A percentile compares a stretch with the other conserved stretches of the same genome.
Conservation (phyloP, 2,797 vertebrate species). For the Etheostoma nigrum region DNA sequence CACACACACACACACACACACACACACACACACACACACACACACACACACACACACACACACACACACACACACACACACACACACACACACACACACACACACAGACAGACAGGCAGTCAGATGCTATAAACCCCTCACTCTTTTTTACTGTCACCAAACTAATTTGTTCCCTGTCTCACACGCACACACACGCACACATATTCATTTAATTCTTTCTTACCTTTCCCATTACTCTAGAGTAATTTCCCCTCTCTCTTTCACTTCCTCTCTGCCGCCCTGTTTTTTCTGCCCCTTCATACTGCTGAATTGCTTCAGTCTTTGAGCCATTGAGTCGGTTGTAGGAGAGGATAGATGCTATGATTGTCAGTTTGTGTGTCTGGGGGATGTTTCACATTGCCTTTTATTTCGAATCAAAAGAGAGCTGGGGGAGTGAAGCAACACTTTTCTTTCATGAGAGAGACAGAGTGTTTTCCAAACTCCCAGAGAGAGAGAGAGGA, state of each 20-base stretch:
- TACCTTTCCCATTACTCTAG: constrained; percentile 46
- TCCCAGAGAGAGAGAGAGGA: constrained; percentile 42
- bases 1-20: constrained; percentile 5
- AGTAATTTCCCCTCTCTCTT: constrained; percentile 33
- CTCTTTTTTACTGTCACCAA: constrained; percentile 30
- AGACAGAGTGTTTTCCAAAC: constrained; percentile 59
- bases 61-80: not conserved
- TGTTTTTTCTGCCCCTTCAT: constrained; percentile 8
- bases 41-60: constrained; percentile 7
- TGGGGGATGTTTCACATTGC: constrained; percentile 59
- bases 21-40: constrained; percentile 11
- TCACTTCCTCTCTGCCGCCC: not conserved
- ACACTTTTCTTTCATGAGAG: constrained; percentile 61
- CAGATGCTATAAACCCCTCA: not conserved
- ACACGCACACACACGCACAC: not conserved
- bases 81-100: constrained; percentile 9
- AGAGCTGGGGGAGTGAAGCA: constrained; percentile 53
- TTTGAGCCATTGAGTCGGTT: constrained; percentile 30
- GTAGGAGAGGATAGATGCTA: constrained; percentile 31
- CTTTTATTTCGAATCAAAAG: constrained; percentile 74
- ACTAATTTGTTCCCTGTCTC: constrained; percentile 34
- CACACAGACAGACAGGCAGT: not conserved
- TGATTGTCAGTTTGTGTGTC: constrained; percentile 45
- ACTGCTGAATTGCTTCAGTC: constrained; percentile 27
- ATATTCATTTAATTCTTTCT: constrained; percentile 31